Evolutionary conservation across 2,113 vertebrate genomes (phyloP).

Genomic region (Bufo gargarizans): DNA sequence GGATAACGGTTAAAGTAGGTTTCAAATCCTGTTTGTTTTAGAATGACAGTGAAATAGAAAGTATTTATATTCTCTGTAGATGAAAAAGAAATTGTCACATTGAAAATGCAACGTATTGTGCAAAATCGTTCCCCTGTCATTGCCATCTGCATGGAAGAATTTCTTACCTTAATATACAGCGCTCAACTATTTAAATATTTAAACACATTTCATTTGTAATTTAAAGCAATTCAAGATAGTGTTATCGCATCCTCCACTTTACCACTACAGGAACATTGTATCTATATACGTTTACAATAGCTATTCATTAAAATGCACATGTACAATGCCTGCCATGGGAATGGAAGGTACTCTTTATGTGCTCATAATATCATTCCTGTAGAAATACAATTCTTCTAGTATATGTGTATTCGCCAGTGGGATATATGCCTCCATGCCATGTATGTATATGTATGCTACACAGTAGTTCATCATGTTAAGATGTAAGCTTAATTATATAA

Average conservation of each 20-base stretch:
- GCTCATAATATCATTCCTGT: background rate
- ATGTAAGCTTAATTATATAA: background rate
- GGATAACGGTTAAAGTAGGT: slow-evolving; percentile 40
- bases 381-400: background rate
- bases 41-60: slow-evolving; percentile 28
- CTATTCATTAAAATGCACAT: slow-evolving; percentile 19
- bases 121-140: slow-evolving; percentile 22
- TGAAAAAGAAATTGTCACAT: slow-evolving; percentile 30
- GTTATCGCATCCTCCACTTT: slow-evolving; percentile 3
- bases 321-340: slow-evolving; percentile 4
- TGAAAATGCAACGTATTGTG: slow-evolving; percentile 29
- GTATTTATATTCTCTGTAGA: slow-evolving; percentile 45
- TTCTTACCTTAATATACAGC: slow-evolving; percentile 49
- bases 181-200: slow-evolving; percentile 39
- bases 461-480: background rate
- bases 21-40: slow-evolving; percentile 53
- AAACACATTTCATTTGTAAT: slow-evolving; percentile 39
- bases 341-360: background rate
- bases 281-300: slow-evolving; percentile 16
- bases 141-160: slow-evolving; percentile 20
- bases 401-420: background rate
- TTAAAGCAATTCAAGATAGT: slow-evolving; percentile 23
- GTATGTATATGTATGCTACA: background rate
- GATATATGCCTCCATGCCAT: background rate
- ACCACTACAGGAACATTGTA: background rate